Conservation (phyloP, 2,113 vertebrate genomes). For the Platycercus adscitus region DNA sequence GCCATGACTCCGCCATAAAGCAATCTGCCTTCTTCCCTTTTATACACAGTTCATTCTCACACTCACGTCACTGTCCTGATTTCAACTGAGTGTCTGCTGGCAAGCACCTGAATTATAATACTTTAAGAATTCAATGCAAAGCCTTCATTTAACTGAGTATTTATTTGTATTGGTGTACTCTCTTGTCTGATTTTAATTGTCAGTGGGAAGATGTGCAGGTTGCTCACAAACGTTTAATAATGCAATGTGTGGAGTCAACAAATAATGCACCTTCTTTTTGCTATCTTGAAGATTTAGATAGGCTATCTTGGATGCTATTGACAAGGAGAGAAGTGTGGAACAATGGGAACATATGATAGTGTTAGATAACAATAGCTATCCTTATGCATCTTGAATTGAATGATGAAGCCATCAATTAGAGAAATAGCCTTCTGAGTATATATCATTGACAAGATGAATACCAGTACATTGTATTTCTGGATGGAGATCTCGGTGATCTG, state of each 20-base stretch:
- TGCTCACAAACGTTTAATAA: constrained; percentile 28
- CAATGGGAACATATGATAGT: constrained; percentile 32
- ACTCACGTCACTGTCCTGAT: constrained; percentile 10
- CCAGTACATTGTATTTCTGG: not conserved
- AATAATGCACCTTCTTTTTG: not conserved
- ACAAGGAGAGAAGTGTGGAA: constrained; percentile 38
- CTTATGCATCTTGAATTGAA: constrained; percentile 28
- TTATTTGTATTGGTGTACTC: not conserved
- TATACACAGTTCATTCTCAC: constrained; percentile 29
- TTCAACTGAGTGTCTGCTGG: constrained; percentile 23
- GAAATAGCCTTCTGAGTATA: not conserved
- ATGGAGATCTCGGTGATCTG: constrained; percentile 9
- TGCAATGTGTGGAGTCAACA: not conserved
- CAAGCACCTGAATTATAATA: constrained; percentile 32
- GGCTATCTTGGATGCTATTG: constrained; percentile 10
- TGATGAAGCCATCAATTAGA: constrained; percentile 48
- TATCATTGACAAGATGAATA: constrained; percentile 29
- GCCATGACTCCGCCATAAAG: constrained; percentile 52
- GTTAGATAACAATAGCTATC: constrained; percentile 54
- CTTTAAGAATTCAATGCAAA: constrained; percentile 5
- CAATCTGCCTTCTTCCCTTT: constrained; percentile 38
- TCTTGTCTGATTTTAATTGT: constrained; percentile 21
- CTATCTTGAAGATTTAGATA: constrained; percentile 12
- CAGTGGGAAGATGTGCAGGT: not conserved
- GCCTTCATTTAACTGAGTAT: not conserved